Percentiles rank a stretch among this genome's conserved stretches.
phyloP scores from a whole-genome alignment of 2,888 invertebrate genomes.

The Chalcosyrphus nemorum region DNA sequence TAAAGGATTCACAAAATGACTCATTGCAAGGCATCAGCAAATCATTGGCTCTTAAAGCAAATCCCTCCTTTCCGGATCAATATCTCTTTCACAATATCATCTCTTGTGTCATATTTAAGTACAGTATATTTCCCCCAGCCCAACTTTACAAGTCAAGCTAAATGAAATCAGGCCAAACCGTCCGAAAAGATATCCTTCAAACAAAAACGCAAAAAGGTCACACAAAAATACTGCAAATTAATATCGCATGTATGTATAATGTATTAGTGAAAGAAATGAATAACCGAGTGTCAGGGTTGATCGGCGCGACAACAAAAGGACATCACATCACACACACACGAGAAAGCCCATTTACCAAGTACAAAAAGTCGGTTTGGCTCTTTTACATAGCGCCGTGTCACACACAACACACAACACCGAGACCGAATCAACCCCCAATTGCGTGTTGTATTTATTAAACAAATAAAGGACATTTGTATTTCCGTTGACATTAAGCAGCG shows the following conservation, averaged over 20 bases:
- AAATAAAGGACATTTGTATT: constrained; percentile 70
- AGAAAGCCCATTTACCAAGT: not conserved
- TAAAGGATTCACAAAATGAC: not conserved
- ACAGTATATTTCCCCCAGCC: not conserved
- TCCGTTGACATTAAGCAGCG: constrained; percentile 59
- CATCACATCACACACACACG: constrained; percentile 9
- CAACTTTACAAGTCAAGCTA: not conserved
- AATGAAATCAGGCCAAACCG: constrained; percentile 11
- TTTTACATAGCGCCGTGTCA: not conserved
- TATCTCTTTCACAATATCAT: not conserved
- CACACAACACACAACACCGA: too few relatives aligned
- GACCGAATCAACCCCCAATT: constrained; percentile 58
- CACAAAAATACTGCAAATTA: constrained; percentile 31
- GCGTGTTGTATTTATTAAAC: constrained; percentile 68
- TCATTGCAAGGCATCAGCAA: not conserved
- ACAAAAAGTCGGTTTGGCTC: not conserved
- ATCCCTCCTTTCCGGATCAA: not conserved
- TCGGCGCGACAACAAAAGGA: constrained; percentile 47
- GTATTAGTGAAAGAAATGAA: constrained; percentile 39
- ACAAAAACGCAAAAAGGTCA: constrained; percentile 14
- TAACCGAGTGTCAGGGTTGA: constrained; percentile 60
- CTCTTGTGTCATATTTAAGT: too few relatives aligned
- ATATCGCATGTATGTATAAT: constrained; percentile 32
- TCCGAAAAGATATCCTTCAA: constrained; percentile 25
- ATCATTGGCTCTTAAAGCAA: not conserved